A percentile compares a stretch with the other conserved stretches of the same genome.
Conservation (phyloP, 2,888 invertebrate genomes). For the Achlya flavicornis region DNA sequence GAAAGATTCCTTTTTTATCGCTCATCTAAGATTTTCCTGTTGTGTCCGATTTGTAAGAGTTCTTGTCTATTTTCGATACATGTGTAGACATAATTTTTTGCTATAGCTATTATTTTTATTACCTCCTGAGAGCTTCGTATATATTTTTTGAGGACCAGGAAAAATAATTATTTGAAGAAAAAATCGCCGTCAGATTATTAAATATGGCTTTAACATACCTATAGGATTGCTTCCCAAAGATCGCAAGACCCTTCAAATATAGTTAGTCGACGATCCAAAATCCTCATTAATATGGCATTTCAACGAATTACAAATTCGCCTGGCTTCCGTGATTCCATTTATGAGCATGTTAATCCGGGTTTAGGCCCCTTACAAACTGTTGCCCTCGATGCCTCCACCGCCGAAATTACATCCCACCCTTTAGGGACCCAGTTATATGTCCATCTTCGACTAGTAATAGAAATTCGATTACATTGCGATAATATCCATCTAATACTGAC, state of each 20-base stretch:
- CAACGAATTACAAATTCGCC: conserved; percentile 31
- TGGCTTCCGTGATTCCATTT: conserved; percentile 36
- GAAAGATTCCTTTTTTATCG: conserved; percentile 3
- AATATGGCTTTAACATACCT: background rate
- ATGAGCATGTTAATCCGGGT: conserved; percentile 36
- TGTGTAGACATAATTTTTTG: background rate
- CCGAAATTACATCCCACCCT: conserved; percentile 3
- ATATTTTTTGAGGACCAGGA: no score
- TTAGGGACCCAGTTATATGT: conserved; percentile 23
- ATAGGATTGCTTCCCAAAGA: background rate
- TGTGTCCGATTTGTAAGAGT: background rate
- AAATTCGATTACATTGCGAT: conserved; percentile 9
- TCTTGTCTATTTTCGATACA: background rate
- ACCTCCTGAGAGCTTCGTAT: background rate
- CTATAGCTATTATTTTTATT: no score
- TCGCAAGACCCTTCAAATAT: background rate
- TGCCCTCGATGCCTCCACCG: conserved; percentile 14
- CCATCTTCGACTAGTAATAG: conserved; percentile 6
- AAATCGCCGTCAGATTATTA: background rate
- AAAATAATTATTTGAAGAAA: background rate
- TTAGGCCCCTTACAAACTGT: conserved; percentile 24
- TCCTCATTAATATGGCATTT: conserved; percentile 14
- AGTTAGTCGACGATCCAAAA: conserved; percentile 6
- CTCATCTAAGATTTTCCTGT: background rate
- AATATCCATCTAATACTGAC: background rate